Conservation (phyloP, 2,888 invertebrate species). For the Athalia cordata region DNA sequence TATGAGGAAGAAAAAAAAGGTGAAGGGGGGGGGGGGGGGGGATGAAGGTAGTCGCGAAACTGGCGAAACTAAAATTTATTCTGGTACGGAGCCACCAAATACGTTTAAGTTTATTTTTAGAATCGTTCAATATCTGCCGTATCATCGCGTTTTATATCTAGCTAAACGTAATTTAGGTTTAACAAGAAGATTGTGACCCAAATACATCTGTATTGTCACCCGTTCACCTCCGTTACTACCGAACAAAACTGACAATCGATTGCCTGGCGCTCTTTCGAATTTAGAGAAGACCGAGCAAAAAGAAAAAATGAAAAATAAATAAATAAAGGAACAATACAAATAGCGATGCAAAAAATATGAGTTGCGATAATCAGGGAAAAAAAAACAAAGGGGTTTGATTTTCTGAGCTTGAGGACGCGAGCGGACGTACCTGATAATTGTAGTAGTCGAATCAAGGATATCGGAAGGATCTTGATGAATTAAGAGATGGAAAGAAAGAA, state of each 20-base stretch:
- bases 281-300: too few relatives aligned
- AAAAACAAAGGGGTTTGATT: too few relatives aligned
- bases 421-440: too few relatives aligned
- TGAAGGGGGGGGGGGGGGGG: constrained; percentile 44
- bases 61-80: constrained; percentile 39
- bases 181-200: constrained; percentile 40
- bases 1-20: constrained; percentile 45
- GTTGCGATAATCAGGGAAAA: too few relatives aligned
- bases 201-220: constrained; percentile 39
- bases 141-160: constrained; percentile 39
- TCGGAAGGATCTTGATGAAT: too few relatives aligned
- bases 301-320: too few relatives aligned
- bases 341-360: too few relatives aligned
- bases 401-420: too few relatives aligned
- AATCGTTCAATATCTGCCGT: constrained; percentile 43
- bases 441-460: too few relatives aligned
- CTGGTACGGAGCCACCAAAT: constrained; percentile 39
- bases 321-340: too few relatives aligned
- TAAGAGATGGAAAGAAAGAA: too few relatives aligned
- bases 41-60: constrained; percentile 7
- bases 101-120: constrained; percentile 36
- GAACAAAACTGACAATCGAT: neutral
- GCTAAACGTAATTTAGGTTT: constrained; percentile 40
- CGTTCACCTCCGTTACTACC: neutral
- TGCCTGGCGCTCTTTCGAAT: neutral